Evolutionary conservation across 2,888 invertebrate genomes (phyloP), one percentile per base, ranked within the genome.

Genomic region (Apodemia mormo): DNA sequence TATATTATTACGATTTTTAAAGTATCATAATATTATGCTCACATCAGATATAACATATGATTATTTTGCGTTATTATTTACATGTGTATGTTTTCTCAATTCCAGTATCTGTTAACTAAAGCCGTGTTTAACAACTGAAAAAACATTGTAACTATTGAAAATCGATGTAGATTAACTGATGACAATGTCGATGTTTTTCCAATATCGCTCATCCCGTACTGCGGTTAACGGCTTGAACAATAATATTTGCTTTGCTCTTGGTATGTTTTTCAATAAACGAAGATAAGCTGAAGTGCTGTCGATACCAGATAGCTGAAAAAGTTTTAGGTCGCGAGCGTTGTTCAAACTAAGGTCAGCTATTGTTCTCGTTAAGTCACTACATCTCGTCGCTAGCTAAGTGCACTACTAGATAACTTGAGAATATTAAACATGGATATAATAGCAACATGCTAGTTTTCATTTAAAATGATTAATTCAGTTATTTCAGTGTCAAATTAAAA

Each of bases 251-350:
- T 29, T 67, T 33, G n/a, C 33, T 52, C 52, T 29, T 37, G 14
- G 33, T 33, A 14, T 29, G 14, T 33, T 52, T 56, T 68, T 56
- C 66, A 68, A 70, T 70, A 69, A 67, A 89, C 87, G 85, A 85
- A 83, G 83, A 84, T 83, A 85, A 87, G 83, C 86, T 87, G 79
- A 83, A 85, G 83, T 81, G 79, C 78, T 81, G 82, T 77, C 83
- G 82, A 88, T 88, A 84, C 85, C 86, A 82, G 81, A 83, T 82
- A 81, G 79, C 77, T 85, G 79, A 81, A 82, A 85, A 82, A 84
- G 83, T 87, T 88, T 82, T 86, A 87, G 86, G 86, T 88, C 86
- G 81, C 82, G 85, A 87, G 82, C 81, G 84, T 86, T 85, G 84
- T 88, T 83, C 80, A 81, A 74, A 78, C 80, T 78, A 79, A 80